These are phyloP conservation scores for Pandion haliaetus DNA, from an alignment of 2,113 vertebrate genomes.

Conservation along the genomic window DNA sequence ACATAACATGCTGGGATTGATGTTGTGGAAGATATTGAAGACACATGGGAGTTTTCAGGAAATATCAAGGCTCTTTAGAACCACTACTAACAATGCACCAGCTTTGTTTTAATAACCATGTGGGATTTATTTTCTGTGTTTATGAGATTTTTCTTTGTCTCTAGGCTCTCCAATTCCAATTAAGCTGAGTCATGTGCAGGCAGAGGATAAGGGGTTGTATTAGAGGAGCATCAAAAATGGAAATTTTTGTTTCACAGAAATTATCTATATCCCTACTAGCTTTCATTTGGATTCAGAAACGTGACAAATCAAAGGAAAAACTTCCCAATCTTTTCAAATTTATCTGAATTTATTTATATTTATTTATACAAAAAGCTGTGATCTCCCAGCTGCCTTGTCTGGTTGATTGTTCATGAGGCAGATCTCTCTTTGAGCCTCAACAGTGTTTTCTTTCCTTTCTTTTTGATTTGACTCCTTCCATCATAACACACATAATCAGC, in stretches of 20 bases:
- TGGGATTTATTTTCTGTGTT: conserved; percentile 25
- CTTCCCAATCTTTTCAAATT: not conserved
- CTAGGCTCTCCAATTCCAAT: not conserved
- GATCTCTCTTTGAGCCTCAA: not conserved
- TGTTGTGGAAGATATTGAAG: not conserved
- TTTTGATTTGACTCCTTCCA: not conserved
- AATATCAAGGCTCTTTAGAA: conserved; percentile 16
- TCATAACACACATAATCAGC: not conserved
- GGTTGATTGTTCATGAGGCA: not conserved
- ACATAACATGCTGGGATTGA: not conserved
- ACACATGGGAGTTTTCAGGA: conserved; percentile 22
- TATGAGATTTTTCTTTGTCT: conserved; percentile 25
- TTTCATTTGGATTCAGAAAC: not conserved
- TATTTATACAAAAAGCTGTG: not conserved
- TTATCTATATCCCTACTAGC: not conserved
- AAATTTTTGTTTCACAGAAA: not conserved
- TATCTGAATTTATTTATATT: too few relatives aligned
- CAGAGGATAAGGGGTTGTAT: not conserved
- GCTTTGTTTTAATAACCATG: conserved; percentile 11
- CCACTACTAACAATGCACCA: not conserved
- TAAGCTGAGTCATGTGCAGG: not conserved
- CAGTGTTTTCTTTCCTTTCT: not conserved
- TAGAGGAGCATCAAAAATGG: not conserved
- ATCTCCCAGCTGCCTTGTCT: not conserved
- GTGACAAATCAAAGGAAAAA: not conserved